phyloP scores from a whole-genome alignment of 2,888 invertebrate species.

The Lasiommata megera region DNA sequence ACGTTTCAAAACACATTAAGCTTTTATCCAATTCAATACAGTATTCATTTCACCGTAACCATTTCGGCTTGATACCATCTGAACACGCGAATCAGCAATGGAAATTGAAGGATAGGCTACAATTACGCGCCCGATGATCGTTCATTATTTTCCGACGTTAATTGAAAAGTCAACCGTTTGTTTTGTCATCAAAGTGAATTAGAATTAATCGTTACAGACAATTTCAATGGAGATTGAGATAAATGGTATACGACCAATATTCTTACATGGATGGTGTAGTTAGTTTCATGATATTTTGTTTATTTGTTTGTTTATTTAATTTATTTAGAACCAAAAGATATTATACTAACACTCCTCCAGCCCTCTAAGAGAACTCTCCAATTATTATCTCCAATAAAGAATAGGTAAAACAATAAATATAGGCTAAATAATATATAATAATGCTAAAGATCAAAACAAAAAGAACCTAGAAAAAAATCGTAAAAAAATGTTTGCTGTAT shows the following conservation, averaged over 20 bases:
- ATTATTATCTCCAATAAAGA: too few relatives aligned
- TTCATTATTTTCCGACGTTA: conserved; percentile 25
- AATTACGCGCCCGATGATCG: conserved; percentile 28
- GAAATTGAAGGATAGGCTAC: conserved; percentile 56
- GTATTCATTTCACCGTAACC: conserved; percentile 16
- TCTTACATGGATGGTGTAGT: neutral
- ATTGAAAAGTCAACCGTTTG: conserved; percentile 24
- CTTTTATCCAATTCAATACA: conserved; percentile 20
- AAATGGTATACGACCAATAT: neutral
- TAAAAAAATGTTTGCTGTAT: too few relatives aligned
- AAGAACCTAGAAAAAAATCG: too few relatives aligned
- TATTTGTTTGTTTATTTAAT: neutral
- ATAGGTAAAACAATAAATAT: too few relatives aligned
- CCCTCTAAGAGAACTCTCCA: too few relatives aligned
- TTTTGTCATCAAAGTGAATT: conserved; percentile 5
- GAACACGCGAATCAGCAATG: conserved; percentile 57
- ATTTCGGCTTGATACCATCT: conserved; percentile 35
- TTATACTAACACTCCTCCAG: too few relatives aligned
- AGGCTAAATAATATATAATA: too few relatives aligned
- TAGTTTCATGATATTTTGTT: neutral
- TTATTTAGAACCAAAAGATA: neutral
- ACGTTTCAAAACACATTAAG: conserved; percentile 16
- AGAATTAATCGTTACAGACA: conserved; percentile 10
- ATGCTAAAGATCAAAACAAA: too few relatives aligned
- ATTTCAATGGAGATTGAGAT: neutral